A percentile compares a stretch with the other conserved stretches of the same genome.
Evolutionary conservation across 2,113 vertebrate species (phyloP).

Genomic region (Antechinus flavipes): DNA sequence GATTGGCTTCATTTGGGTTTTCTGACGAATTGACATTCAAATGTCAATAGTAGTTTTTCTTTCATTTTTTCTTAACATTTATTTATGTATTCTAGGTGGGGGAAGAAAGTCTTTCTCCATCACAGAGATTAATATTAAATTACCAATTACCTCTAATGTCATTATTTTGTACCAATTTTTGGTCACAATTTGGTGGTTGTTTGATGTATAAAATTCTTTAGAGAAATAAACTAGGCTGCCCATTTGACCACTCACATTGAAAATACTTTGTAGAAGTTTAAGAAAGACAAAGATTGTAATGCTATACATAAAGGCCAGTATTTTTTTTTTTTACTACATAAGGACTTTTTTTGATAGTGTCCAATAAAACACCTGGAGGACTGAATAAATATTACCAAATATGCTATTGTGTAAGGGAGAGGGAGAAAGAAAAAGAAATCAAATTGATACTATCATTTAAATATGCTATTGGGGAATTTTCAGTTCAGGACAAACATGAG

Average conservation of each 20-base stretch:
- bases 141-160: background rate
- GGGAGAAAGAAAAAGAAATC: background rate
- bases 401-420: background rate
- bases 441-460: background rate
- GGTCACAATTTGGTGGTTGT: background rate
- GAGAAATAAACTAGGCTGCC: slow-evolving; percentile 12
- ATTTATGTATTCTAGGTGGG: slow-evolving; percentile 34
- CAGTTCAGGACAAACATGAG: background rate
- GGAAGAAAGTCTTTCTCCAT: background rate
- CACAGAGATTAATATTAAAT: background rate
- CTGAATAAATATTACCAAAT: background rate
- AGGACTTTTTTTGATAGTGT: background rate
- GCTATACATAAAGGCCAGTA: background rate
- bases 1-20: slow-evolving; percentile 48
- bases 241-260: background rate
- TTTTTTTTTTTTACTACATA: background rate
- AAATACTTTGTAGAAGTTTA: slow-evolving; percentile 5
- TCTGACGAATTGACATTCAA: slow-evolving; percentile 62
- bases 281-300: background rate
- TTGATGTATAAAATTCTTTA: slow-evolving; percentile 15
- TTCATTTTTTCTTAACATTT: background rate
- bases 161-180: slow-evolving; percentile 38
- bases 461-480: background rate
- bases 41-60: slow-evolving; percentile 52
- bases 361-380: background rate